These are phyloP conservation scores for Pocillopora meandrina DNA, from an alignment of 92 coral and sea anemone species.

Conservation along the genomic window DNA sequence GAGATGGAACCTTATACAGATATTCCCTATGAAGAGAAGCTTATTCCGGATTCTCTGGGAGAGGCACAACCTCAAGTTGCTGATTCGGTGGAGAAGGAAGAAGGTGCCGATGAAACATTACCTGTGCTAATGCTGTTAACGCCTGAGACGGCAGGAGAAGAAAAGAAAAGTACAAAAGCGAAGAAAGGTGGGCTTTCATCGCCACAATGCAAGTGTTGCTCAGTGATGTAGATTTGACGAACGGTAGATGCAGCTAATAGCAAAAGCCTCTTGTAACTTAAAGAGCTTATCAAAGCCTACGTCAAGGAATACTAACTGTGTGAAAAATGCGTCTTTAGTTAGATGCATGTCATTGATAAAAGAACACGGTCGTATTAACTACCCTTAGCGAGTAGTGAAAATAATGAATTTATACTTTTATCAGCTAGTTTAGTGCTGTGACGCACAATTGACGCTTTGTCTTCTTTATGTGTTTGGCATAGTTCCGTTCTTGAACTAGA, in stretches of 20 bases:
- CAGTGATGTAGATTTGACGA: constrained; percentile 17
- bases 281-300: background rate
- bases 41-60: background rate
- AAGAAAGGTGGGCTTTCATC: constrained; percentile 5
- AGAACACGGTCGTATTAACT: too few relatives aligned
- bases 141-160: background rate
- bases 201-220: constrained; percentile 40
- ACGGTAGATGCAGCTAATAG: background rate
- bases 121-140: constrained; percentile 7
- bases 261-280: background rate
- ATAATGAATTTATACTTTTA: too few relatives aligned
- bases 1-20: constrained; percentile 14
- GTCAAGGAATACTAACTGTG: background rate
- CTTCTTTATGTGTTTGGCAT: too few relatives aligned
- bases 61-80: background rate
- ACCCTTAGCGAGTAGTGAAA: too few relatives aligned
- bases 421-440: too few relatives aligned
- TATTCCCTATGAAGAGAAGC: background rate
- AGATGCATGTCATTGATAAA: background rate
- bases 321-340: background rate
- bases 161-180: background rate
- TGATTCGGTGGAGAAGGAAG: background rate
- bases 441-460: too few relatives aligned
- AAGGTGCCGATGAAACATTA: background rate
- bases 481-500: too few relatives aligned